phyloP scores from a whole-genome alignment of 1,140 invertebrate species.

The Listronotus oregonensis region DNA sequence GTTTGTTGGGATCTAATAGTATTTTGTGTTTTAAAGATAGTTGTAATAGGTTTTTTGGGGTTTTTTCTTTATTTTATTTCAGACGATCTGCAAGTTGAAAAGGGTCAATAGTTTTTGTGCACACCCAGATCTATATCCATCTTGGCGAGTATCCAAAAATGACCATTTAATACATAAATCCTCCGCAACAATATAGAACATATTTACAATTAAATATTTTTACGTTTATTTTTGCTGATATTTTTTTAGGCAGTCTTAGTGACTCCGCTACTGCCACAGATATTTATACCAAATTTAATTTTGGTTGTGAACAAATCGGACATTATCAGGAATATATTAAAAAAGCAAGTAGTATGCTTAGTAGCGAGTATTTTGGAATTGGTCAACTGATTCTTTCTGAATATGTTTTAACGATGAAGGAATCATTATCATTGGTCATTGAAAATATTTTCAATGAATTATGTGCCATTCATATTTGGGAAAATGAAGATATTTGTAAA shows the following conservation, averaged over 20 bases:
- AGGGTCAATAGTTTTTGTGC: too few relatives aligned
- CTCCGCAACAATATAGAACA: too few relatives aligned
- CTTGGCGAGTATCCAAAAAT: too few relatives aligned
- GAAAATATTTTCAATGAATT: slow-evolving; percentile 60
- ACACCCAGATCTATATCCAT: too few relatives aligned
- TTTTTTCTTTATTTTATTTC: too few relatives aligned
- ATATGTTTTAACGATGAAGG: slow-evolving; percentile 58
- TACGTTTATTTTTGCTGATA: neutral
- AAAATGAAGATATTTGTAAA: slow-evolving; percentile 67
- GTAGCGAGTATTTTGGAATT: slow-evolving; percentile 67
- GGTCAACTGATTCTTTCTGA: slow-evolving; percentile 59
- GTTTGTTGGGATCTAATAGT: too few relatives aligned
- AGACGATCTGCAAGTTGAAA: too few relatives aligned
- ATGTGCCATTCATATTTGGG: slow-evolving; percentile 44
- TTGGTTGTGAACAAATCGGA: slow-evolving; percentile 63
- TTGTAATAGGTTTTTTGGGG: too few relatives aligned
- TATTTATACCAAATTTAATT: slow-evolving; percentile 59
- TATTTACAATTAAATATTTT: too few relatives aligned
- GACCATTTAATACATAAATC: too few relatives aligned
- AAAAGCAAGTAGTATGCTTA: slow-evolving; percentile 63
- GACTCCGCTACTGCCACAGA: slow-evolving; percentile 43
- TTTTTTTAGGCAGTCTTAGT: slow-evolving; percentile 3
- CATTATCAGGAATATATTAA: slow-evolving; percentile 64
- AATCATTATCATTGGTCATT: slow-evolving; percentile 56
- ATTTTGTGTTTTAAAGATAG: too few relatives aligned